phyloP scores from a whole-genome alignment of 2,888 invertebrate species.

The Lasioglossum villosulum region DNA sequence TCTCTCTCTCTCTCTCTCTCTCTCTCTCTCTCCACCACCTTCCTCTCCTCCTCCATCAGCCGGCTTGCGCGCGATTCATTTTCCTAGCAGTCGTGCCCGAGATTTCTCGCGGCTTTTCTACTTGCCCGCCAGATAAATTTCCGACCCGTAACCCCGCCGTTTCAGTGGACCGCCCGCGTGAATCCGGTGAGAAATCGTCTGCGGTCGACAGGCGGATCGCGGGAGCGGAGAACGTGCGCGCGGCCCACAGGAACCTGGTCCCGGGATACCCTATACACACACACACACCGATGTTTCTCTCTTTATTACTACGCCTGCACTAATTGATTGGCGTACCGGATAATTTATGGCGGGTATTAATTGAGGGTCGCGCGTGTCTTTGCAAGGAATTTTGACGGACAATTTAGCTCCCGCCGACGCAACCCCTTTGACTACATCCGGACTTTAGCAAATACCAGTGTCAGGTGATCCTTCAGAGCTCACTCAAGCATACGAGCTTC shows the following conservation, averaged over 20 bases:
- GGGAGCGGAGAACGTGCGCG: neutral
- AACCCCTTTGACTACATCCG: neutral
- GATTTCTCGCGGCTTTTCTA: constrained; percentile 73
- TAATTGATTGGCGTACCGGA: constrained; percentile 10
- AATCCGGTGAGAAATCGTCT: constrained; percentile 60
- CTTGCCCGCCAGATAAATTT: constrained; percentile 67
- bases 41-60: neutral
- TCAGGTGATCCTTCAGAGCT: neutral
- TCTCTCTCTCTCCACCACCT: neutral
- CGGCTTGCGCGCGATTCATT: constrained; percentile 47
- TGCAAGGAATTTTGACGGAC: neutral
- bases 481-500: neutral
- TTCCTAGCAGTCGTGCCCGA: constrained; percentile 62
- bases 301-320: constrained; percentile 12
- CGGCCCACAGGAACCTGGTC: neutral
- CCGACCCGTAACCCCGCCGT: constrained; percentile 63
- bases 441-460: neutral
- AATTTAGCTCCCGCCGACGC: neutral
- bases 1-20: neutral
- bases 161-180: constrained; percentile 55
- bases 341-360: constrained; percentile 15
- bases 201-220: constrained; percentile 23
- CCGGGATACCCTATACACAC: neutral
- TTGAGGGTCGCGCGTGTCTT: neutral
- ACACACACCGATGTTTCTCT: neutral